Evolutionary conservation across 2,888 invertebrate genomes (phyloP).

Genomic region (Scaptomyza polygonia): DNA sequence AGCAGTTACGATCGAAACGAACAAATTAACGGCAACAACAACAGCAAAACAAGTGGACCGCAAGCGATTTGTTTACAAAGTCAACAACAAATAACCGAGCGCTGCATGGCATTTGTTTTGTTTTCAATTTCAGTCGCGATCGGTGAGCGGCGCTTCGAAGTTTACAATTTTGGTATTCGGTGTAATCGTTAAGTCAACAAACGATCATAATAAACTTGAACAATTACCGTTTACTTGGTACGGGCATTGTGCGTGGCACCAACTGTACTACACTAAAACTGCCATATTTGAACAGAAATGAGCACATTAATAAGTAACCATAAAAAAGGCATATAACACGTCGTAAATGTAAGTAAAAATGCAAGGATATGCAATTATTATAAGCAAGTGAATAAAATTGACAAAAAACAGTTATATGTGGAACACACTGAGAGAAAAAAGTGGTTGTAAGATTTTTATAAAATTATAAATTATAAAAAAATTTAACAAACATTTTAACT

Average conservation of each 20-base stretch:
- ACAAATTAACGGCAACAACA: not conserved
- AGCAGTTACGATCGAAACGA: conserved; percentile 1
- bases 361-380: not conserved
- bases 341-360: conserved; percentile 18
- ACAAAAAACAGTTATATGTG: not conserved
- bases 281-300: conserved; percentile 5
- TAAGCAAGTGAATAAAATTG: not conserved
- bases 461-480: no score
- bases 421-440: not conserved
- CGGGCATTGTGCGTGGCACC: conserved; percentile 13
- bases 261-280: not conserved
- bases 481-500: no score
- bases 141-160: conserved; percentile 59
- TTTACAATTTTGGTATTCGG: conserved; percentile 31
- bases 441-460: not conserved
- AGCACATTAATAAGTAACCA: conserved; percentile 1
- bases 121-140: conserved; percentile 59
- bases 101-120: conserved; percentile 30
- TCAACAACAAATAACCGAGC: conserved; percentile 41
- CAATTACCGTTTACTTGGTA: conserved; percentile 22
- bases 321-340: not conserved
- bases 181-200: conserved; percentile 29
- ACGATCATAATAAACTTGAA: conserved; percentile 22
- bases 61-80: conserved; percentile 64
- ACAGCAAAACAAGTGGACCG: conserved; percentile 20